phyloP scores from a whole-genome alignment of 2,888 invertebrate genomes.

The Lithophane semibrunnea region DNA sequence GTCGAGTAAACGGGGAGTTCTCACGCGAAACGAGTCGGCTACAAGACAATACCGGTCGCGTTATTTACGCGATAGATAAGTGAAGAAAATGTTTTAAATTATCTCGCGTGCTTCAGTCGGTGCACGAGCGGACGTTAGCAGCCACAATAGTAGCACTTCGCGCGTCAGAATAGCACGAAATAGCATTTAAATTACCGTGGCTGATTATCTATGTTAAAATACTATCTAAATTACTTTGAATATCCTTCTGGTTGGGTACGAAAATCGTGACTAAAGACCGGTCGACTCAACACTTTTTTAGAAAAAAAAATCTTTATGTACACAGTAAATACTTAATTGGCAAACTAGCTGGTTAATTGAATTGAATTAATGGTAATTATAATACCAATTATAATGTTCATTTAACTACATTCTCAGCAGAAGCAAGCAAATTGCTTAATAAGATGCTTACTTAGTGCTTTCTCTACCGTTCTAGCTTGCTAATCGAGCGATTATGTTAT shows the following conservation, averaged over 20 bases:
- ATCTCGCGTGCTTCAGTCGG: slow-evolving; percentile 76
- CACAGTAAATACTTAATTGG: slow-evolving; percentile 19
- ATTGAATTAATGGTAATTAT: slow-evolving; percentile 14
- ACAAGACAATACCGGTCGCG: slow-evolving; percentile 81
- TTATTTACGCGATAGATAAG: slow-evolving; percentile 85
- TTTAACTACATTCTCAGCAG: slow-evolving; percentile 18
- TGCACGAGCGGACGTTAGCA: slow-evolving; percentile 67
- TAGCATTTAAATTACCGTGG: slow-evolving; percentile 67
- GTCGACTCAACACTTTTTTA: neutral
- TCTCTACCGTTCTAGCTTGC: slow-evolving; percentile 7
- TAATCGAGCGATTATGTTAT: neutral
- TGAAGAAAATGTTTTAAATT: slow-evolving; percentile 83
- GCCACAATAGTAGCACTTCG: slow-evolving; percentile 65
- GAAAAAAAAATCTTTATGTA: slow-evolving; percentile 12
- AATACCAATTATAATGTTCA: slow-evolving; percentile 13
- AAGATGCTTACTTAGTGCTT: slow-evolving; percentile 14
- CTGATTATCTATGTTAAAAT: slow-evolving; percentile 66
- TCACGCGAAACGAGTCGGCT: slow-evolving; percentile 84
- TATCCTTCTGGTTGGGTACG: slow-evolving; percentile 52
- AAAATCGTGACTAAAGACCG: slow-evolving; percentile 48
- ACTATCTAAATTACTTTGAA: slow-evolving; percentile 68
- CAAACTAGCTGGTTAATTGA: slow-evolving; percentile 15
- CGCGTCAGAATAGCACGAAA: slow-evolving; percentile 72
- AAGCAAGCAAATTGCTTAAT: slow-evolving; percentile 28
- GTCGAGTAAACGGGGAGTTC: slow-evolving; percentile 76